A percentile compares a stretch with the other conserved stretches of the same genome.
phyloP scores from a whole-genome alignment of 1,140 invertebrate species.

The Linepithema humile region DNA sequence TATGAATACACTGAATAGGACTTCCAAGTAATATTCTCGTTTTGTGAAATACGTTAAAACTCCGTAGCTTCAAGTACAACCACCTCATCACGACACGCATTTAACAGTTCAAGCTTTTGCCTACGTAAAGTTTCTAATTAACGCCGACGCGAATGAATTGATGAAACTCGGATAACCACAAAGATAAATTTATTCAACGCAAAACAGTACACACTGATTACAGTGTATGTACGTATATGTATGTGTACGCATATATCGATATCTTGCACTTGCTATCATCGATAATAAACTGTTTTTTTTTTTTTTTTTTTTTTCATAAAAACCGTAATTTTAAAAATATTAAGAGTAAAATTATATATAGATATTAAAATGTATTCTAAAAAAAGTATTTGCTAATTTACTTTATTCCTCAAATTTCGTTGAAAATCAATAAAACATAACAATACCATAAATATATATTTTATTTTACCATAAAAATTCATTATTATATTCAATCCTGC shows the following conservation, averaged over 20 bases:
- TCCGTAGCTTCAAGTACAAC: not conserved
- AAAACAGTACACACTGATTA: conserved; percentile 37
- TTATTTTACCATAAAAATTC: conserved; percentile 5
- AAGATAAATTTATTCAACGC: conserved; percentile 14
- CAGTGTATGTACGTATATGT: not conserved
- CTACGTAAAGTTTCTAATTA: conserved; percentile 22
- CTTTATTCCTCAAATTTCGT: not conserved
- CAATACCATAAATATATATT: not conserved
- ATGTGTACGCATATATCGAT: not conserved
- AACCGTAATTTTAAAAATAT: not conserved
- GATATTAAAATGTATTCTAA: no score
- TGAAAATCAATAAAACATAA: not conserved
- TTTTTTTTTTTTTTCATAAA: not conserved
- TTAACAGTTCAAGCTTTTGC: not conserved
- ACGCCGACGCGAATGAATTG: not conserved
- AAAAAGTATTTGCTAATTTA: not conserved
- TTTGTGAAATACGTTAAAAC: not conserved
- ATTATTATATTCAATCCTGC: not conserved
- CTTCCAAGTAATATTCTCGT: not conserved
- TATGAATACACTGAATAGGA: no score
- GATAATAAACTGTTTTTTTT: conserved; percentile 1
- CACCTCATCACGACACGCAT: not conserved
- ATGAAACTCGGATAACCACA: conserved; percentile 18
- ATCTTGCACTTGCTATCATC: not conserved
- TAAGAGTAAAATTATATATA: not conserved